Conservation (phyloP, 2,888 invertebrate species). For the Chrysolina americana region DNA sequence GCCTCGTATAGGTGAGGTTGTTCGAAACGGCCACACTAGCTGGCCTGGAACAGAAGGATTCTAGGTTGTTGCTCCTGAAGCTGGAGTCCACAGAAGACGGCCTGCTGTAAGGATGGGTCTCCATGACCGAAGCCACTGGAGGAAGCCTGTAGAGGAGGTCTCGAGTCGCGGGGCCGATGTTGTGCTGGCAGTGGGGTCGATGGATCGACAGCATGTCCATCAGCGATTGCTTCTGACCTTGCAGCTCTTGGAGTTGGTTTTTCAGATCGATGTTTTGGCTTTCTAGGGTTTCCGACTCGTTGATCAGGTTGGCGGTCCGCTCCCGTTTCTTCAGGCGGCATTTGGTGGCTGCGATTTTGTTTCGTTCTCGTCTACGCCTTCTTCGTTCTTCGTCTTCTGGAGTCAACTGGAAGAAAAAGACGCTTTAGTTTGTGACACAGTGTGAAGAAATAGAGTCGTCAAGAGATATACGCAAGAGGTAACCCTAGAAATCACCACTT, state of each 20-base stretch:
- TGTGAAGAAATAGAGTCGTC: no score
- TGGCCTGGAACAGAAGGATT: slow-evolving; percentile 55
- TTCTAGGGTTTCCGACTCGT: slow-evolving; percentile 89
- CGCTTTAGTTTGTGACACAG: no score
- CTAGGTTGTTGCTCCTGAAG: slow-evolving; percentile 56
- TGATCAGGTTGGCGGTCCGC: slow-evolving; percentile 87
- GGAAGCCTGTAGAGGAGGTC: slow-evolving; percentile 64
- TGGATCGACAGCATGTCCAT: slow-evolving; percentile 86
- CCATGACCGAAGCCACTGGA: slow-evolving; percentile 65
- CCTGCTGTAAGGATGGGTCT: slow-evolving; percentile 64
- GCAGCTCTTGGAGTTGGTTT: slow-evolving; percentile 85
- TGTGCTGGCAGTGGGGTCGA: slow-evolving; percentile 76
- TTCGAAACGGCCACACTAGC: slow-evolving; percentile 57
- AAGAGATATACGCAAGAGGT: no score
- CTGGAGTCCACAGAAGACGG: slow-evolving; percentile 60
- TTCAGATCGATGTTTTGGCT: slow-evolving; percentile 89
- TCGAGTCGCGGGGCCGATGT: slow-evolving; percentile 63
- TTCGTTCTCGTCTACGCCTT: slow-evolving; percentile 87
- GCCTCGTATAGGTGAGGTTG: slow-evolving; percentile 54
- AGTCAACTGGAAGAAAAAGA: slow-evolving; percentile 77
- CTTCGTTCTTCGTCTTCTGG: slow-evolving; percentile 93
- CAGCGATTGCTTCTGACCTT: slow-evolving; percentile 83
- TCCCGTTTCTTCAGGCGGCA: slow-evolving; percentile 95
- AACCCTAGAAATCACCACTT: no score
- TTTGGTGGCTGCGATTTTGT: slow-evolving; percentile 95